Base-by-base conservation (phyloP, 1,140 invertebrate genomes). In the Saccostrea cuccullata region DNA sequence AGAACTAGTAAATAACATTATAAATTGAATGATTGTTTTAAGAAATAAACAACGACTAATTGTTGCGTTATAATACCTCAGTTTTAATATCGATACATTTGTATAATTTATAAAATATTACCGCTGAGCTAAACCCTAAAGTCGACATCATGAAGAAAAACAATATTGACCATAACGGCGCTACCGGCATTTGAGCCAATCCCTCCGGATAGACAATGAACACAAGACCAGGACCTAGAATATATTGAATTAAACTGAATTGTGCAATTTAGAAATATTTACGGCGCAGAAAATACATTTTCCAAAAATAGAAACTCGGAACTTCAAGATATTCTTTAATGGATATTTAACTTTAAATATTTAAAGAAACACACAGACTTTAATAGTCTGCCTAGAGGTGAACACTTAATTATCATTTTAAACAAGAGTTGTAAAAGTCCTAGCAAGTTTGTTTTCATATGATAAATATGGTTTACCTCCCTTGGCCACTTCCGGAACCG, bases 71-170 rank as follows among this genome's bases (percentile, higher is more conserved):
- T 1, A 36, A 36, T 36, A 36, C 30, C 30, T 36, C 5, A 47
- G 47, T 47, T 47, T 47, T 9, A 47, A 47, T 47, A 9, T 8
- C 47, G 5, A 47, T 47, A 47, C 47, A 47, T 47, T 47, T 47
- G 47, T 36, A 36, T 36, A 47, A 47, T 47, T 47, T 47, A 8
- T 8, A 47, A 9, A 47, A 47, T 47, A 47, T 87, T 89, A 98
- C 98, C 95, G 97, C 97, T 92, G 96, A 98, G 94, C 98, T 98
- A 89, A 99, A 96, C 58, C 98, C 98, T 12, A 99, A 96, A 89
- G 98, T 97, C 91, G 99, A 97, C 60, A 99, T 95, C 99, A 99
- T 99, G 88, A 99, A 97, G 96, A 99, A 99, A 96, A 99, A 99
- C 0, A 99, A 96, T 91, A 98, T 97, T 0, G 99, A 97, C 99